Conservation (phyloP, 2,113 vertebrate genomes). For the Pipra filicauda region DNA sequence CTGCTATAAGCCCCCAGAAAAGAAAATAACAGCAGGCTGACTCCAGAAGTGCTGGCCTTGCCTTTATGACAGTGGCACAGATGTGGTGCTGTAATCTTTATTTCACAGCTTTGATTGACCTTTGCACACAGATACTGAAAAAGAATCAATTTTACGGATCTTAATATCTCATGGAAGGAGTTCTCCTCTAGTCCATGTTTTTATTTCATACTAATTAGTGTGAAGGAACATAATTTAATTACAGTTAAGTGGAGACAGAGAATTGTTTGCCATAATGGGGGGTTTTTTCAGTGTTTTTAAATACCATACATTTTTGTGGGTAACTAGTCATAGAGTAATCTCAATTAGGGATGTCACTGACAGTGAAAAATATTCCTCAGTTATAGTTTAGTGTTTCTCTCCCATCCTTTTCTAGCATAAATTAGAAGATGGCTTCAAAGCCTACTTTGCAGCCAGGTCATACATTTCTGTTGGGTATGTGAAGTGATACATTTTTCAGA, state of each 20-base stretch:
- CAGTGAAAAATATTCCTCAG: background rate
- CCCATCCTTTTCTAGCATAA: background rate
- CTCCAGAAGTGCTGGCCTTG: background rate
- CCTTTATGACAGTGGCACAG: background rate
- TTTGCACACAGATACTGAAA: background rate
- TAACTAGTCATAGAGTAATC: background rate
- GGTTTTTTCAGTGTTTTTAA: background rate
- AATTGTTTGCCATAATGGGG: background rate
- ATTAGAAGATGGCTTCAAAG: background rate
- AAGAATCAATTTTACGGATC: background rate
- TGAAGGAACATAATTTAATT: slow-evolving; percentile 56
- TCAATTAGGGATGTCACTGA: background rate
- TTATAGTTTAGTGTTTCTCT: background rate
- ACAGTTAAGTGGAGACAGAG: slow-evolving; percentile 6
- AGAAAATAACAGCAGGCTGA: background rate
- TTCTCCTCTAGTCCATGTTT: slow-evolving; percentile 5
- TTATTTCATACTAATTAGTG: slow-evolving; percentile 52
- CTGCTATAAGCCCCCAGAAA: background rate
- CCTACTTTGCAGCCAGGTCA: background rate
- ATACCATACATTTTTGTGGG: background rate
- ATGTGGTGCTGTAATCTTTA: background rate
- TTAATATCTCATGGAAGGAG: slow-evolving; percentile 4
- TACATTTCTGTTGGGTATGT: background rate
- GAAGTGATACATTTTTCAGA: background rate
- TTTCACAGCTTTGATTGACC: background rate